These are phyloP conservation scores for Cheumatopsyche charites DNA, from an alignment of 1,140 invertebrate species.

Conservation along the genomic window DNA sequence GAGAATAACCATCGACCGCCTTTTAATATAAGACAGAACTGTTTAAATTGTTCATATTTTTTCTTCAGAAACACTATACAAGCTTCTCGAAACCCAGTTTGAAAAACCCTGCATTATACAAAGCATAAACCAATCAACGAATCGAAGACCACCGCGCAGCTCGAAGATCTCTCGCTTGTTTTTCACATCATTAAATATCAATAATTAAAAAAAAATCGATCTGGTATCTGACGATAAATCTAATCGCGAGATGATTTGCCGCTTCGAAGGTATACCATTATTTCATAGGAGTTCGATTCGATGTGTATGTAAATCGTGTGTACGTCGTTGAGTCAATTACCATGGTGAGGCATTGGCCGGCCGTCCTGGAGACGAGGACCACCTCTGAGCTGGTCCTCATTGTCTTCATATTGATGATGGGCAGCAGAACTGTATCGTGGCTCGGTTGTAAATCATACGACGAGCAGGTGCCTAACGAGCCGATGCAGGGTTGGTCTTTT, in stretches of 20 bases:
- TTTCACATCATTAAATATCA: constrained; percentile 22
- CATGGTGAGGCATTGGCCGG: background rate
- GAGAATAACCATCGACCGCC: no score
- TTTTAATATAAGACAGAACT: no score
- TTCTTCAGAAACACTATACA: no score
- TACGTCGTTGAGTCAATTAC: constrained; percentile 14
- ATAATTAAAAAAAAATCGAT: background rate
- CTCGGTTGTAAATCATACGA: constrained; percentile 21
- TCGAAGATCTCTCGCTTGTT: background rate
- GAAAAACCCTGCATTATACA: no score
- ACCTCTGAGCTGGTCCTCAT: constrained; percentile 7
- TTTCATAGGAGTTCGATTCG: no score
- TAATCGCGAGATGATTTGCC: constrained; percentile 15
- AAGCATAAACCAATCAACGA: no score
- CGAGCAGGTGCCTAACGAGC: background rate
- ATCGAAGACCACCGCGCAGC: no score
- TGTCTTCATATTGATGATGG: background rate
- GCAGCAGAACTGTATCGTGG: constrained; percentile 17
- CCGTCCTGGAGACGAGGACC: background rate
- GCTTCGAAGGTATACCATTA: background rate
- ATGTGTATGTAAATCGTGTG: background rate
- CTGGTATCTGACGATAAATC: constrained; percentile 8
- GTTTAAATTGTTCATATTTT: no score
- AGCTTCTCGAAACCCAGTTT: no score
- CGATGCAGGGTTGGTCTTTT: background rate